Evolutionary conservation across 2,888 invertebrate species (phyloP).

Genomic region (Drosophila kambysellisi): DNA sequence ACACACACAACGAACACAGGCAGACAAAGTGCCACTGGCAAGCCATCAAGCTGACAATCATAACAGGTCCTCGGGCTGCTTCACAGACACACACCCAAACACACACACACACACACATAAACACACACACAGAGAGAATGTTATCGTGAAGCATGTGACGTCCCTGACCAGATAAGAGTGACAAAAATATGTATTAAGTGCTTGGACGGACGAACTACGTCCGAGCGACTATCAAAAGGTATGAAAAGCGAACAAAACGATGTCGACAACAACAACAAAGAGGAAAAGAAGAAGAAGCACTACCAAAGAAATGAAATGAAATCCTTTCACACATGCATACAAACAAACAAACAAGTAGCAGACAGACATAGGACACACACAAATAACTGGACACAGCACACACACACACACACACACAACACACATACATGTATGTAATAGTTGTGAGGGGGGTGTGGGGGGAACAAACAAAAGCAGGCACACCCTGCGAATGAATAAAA

Average conservation of each 20-base stretch:
- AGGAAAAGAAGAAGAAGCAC: conserved; percentile 32
- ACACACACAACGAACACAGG: conserved; percentile 1
- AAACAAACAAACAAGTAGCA: conserved; percentile 19
- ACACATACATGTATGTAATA: conserved; percentile 10
- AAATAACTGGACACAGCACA: conserved; percentile 27
- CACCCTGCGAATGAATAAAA: conserved; percentile 58
- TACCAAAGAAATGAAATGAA: conserved; percentile 75
- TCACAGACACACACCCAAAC: conserved; percentile 1
- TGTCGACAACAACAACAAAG: conserved; percentile 39
- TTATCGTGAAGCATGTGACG: conserved; percentile 67
- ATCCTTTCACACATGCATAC: conserved; percentile 66
- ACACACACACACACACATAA: background rate
- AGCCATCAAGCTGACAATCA: conserved; percentile 68
- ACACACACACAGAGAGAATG: conserved; percentile 62
- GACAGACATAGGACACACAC: conserved; percentile 21
- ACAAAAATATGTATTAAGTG: conserved; percentile 81
- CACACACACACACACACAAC: background rate
- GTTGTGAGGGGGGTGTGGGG: conserved; percentile 24
- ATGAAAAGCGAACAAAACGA: conserved; percentile 66
- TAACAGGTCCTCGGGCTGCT: conserved; percentile 58
- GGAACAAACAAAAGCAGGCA: conserved; percentile 52
- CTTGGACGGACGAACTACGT: conserved; percentile 38
- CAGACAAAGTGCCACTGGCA: conserved; percentile 27
- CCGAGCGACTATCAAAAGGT: conserved; percentile 54
- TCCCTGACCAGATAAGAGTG: conserved; percentile 74